Conservation (phyloP, 2,113 vertebrate genomes). For the Acrocephalus kingi region DNA sequence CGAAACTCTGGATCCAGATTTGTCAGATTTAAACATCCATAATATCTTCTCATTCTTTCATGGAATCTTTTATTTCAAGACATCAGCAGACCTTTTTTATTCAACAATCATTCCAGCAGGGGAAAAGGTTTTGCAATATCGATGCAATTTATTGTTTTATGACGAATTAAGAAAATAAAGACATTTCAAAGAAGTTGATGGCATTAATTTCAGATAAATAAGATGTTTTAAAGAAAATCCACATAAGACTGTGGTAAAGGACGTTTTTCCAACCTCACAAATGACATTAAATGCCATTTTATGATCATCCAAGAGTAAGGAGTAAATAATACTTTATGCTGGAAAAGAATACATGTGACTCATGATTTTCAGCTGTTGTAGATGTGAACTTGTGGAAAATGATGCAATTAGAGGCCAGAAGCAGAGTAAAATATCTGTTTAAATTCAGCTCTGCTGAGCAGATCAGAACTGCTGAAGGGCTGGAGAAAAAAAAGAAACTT, state of each 20-base stretch:
- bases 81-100: not conserved
- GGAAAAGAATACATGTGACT: constrained; percentile 22
- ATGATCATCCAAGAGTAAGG: not conserved
- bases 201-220: not conserved
- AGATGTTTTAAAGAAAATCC: not conserved
- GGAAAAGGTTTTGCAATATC: not conserved
- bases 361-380: constrained; percentile 14
- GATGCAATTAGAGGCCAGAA: constrained; percentile 4
- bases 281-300: not conserved
- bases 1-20: not conserved
- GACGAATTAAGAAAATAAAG: not conserved
- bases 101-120: not conserved
- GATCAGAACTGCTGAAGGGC: not conserved
- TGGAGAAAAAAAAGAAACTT: not conserved
- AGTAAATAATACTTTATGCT: constrained; percentile 10
- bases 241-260: not conserved
- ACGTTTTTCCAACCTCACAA: not conserved
- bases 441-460: not conserved
- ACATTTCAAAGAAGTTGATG: not conserved
- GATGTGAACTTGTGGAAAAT: constrained; percentile 29
- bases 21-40: not conserved
- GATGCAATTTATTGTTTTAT: not conserved
- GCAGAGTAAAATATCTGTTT: not conserved
- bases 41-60: not conserved
- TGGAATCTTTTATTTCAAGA: not conserved